These are phyloP conservation scores for Platyscapa corneri DNA, from an alignment of 1,140 invertebrate genomes.

Conservation along the genomic window DNA sequence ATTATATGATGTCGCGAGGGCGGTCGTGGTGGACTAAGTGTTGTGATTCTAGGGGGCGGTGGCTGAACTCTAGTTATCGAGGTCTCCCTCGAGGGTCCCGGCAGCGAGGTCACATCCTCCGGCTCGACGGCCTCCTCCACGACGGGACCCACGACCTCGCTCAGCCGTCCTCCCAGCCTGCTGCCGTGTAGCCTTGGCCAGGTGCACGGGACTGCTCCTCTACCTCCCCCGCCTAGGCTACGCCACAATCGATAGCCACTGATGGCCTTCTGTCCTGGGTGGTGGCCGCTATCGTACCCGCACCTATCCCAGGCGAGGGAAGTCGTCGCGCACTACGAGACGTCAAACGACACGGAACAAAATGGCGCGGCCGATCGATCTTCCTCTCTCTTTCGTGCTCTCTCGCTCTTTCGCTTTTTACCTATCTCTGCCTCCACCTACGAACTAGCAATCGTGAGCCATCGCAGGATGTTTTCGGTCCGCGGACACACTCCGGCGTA, in stretches of 20 bases:
- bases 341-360: conserved; percentile 58
- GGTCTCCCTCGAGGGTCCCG: conserved; percentile 68
- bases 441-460: not conserved
- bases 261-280: not conserved
- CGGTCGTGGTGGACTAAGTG: conserved; percentile 38
- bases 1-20: conserved; percentile 42
- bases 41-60: conserved; percentile 49
- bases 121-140: conserved; percentile 75
- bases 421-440: too few relatives aligned
- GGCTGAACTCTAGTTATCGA: conserved; percentile 58
- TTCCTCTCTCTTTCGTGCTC: conserved; percentile 18
- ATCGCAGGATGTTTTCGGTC: not conserved
- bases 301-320: conserved; percentile 11
- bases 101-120: conserved; percentile 73
- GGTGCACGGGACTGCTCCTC: conserved; percentile 51
- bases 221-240: conserved; percentile 39
- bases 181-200: conserved; percentile 62
- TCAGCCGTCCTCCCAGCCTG: conserved; percentile 75
- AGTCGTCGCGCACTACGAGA: conserved; percentile 27
- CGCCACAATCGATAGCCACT: not conserved
- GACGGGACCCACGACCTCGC: conserved; percentile 75
- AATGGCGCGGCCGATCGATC: conserved; percentile 63
- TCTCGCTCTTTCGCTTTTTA: too few relatives aligned
- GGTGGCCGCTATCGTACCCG: conserved; percentile 22
- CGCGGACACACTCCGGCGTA: not conserved